A percentile compares a stretch with the other conserved stretches of the same genome.
These are phyloP conservation scores for Mactra quadrangularis DNA, from an alignment of 1,140 invertebrate genomes.

Conservation along the genomic window DNA sequence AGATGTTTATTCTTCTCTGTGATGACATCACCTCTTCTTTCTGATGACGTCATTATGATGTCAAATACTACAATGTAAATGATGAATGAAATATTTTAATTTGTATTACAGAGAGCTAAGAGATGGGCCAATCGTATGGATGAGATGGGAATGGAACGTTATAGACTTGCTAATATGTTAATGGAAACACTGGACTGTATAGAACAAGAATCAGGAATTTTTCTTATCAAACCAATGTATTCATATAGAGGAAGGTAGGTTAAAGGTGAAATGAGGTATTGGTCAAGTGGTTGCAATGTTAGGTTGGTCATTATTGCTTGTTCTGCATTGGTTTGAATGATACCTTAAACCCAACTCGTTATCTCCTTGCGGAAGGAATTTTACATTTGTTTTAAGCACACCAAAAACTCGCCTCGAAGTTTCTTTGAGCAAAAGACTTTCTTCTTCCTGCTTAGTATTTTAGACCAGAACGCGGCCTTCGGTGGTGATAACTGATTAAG, in stretches of 20 bases:
- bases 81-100: neutral
- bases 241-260: constrained; percentile 81
- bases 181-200: constrained; percentile 80
- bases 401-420: too few relatives aligned
- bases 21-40: too few relatives aligned
- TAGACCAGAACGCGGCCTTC: too few relatives aligned
- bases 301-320: neutral
- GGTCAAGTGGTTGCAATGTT: neutral
- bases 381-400: too few relatives aligned
- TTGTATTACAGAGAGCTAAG: constrained; percentile 74
- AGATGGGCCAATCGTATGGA: constrained; percentile 80
- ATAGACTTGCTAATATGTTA: constrained; percentile 77
- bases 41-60: too few relatives aligned
- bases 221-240: constrained; percentile 83
- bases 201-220: constrained; percentile 82
- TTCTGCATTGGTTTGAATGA: neutral
- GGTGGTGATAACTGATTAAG: too few relatives aligned
- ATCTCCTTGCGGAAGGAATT: too few relatives aligned
- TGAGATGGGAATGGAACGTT: constrained; percentile 76
- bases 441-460: too few relatives aligned
- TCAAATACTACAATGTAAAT: too few relatives aligned
- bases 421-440: too few relatives aligned
- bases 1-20: too few relatives aligned
- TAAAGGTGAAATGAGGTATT: neutral
- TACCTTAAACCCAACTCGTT: too few relatives aligned